Evolutionary conservation across 92 coral and sea anemone genomes (phyloP).

Genomic region (Palythoa grandiflora): DNA sequence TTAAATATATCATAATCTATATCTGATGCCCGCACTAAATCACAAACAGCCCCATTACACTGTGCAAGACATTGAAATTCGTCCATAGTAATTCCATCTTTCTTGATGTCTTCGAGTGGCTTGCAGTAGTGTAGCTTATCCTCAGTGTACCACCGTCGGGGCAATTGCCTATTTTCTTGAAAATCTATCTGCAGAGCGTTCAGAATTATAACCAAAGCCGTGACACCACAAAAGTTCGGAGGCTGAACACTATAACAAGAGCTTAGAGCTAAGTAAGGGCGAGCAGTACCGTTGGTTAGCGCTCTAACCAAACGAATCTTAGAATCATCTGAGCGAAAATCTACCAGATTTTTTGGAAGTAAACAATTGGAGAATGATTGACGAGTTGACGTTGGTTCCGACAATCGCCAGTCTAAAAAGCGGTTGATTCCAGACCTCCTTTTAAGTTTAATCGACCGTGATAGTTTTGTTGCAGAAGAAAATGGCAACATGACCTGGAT

Average conservation of each 20-base stretch:
- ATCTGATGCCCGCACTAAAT: slow-evolving; percentile 70
- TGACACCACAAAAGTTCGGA: slow-evolving; percentile 68
- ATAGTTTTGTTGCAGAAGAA: neutral
- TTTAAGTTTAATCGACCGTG: neutral
- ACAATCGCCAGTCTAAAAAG: neutral
- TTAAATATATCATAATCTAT: slow-evolving; percentile 35
- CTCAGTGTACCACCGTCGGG: slow-evolving; percentile 97
- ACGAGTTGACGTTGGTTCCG: neutral
- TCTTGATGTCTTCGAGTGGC: slow-evolving; percentile 79
- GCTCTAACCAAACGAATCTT: slow-evolving; percentile 80
- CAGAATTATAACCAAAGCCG: slow-evolving; percentile 85
- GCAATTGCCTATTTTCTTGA: slow-evolving; percentile 88
- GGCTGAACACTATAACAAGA: slow-evolving; percentile 82
- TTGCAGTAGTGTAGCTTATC: slow-evolving; percentile 88
- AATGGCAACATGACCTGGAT: no score
- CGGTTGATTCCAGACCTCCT: neutral
- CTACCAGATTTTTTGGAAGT: slow-evolving; percentile 77
- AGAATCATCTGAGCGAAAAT: slow-evolving; percentile 85
- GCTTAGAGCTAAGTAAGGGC: slow-evolving; percentile 78
- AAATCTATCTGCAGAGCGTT: slow-evolving; percentile 95
- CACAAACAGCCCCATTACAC: slow-evolving; percentile 87
- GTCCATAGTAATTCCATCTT: slow-evolving; percentile 81
- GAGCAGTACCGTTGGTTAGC: slow-evolving; percentile 68
- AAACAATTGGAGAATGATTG: slow-evolving; percentile 73
- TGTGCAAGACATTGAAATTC: slow-evolving; percentile 85